phyloP scores from a whole-genome alignment of 2,113 vertebrate genomes.

The Gallinago undulata region DNA sequence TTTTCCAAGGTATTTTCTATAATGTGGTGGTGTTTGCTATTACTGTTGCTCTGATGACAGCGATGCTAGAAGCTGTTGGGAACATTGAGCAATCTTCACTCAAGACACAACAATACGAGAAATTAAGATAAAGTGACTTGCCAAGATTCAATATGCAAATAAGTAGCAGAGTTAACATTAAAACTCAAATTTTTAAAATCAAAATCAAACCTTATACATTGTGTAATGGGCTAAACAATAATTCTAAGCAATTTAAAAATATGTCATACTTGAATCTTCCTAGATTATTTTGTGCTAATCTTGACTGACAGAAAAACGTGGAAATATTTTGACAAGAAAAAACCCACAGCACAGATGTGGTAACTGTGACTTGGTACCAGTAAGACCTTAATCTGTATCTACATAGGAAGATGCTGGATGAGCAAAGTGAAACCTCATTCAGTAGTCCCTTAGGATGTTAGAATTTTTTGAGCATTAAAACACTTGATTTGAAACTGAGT shows the following conservation, averaged over 20 bases:
- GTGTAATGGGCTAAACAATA: neutral
- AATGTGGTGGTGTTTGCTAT: neutral
- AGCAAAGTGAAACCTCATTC: neutral
- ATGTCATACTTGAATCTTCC: neutral
- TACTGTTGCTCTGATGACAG: neutral
- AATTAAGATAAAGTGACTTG: neutral
- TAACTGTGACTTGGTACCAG: conserved; percentile 43
- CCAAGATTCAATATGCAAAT: neutral
- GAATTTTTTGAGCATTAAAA: neutral
- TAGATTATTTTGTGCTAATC: conserved; percentile 35
- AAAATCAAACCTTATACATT: neutral
- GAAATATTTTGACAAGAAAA: conserved; percentile 45
- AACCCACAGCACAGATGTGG: neutral
- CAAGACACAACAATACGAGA: neutral
- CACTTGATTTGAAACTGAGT: neutral
- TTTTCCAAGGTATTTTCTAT: neutral
- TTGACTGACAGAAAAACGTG: conserved; percentile 29
- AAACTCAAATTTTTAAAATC: neutral
- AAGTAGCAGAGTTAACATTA: neutral
- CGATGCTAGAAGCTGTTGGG: neutral
- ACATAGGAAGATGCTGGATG: neutral
- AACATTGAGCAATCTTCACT: neutral
- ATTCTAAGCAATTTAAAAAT: neutral
- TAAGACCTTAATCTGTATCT: conserved; percentile 15
- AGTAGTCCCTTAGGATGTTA: neutral